Conservation (phyloP, 2,797 vertebrate genomes). For the Sciaenops ocellatus region DNA sequence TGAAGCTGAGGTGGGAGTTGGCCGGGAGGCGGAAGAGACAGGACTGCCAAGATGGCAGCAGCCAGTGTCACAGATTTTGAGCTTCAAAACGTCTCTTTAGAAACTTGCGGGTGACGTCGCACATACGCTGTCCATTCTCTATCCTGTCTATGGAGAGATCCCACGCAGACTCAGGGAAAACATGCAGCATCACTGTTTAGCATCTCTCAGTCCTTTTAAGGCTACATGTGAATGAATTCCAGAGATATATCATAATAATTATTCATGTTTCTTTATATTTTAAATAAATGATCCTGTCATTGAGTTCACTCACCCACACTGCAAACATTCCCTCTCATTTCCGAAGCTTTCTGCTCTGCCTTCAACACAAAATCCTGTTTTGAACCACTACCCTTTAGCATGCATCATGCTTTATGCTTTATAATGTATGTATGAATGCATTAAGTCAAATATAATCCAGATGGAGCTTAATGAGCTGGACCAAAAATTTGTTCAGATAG, state of each 20-base stretch:
- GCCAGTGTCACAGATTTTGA: too few species aligned
- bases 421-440: constrained; percentile 31
- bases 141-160: too few species aligned
- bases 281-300: not conserved
- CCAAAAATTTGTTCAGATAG: not conserved
- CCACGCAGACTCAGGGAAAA: too few species aligned
- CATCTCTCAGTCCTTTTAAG: not conserved
- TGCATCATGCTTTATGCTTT: constrained; percentile 3
- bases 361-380: not conserved
- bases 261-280: not conserved
- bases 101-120: too few species aligned
- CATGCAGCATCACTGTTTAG: not conserved
- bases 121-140: too few species aligned
- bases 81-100: too few species aligned
- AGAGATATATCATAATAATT: not conserved
- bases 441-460: constrained; percentile 22
- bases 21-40: too few species aligned
- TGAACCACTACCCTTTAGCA: not conserved
- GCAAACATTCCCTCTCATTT: not conserved
- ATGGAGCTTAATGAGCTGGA: constrained; percentile 39
- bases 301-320: not conserved
- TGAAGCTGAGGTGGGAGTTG: too few species aligned
- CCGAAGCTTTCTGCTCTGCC: not conserved
- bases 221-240: not conserved
- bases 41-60: too few species aligned